Percentiles rank a stretch among this genome's conserved stretches.
phyloP scores from a whole-genome alignment of 2,113 vertebrate genomes.

The Collichthys lucidus region DNA sequence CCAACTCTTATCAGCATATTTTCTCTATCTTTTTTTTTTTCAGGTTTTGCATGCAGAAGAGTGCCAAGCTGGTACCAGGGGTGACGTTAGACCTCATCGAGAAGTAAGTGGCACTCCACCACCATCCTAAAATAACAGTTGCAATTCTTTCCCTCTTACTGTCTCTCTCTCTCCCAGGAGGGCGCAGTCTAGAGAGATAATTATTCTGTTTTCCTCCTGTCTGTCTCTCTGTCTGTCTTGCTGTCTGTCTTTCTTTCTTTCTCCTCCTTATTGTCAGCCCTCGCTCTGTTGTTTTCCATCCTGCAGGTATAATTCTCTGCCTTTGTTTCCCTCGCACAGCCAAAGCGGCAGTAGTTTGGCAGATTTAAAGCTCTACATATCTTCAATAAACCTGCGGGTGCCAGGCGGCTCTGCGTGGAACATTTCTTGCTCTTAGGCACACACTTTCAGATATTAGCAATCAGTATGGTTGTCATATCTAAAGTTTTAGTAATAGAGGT shows the following conservation, averaged over 20 bases:
- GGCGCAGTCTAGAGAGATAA: slow-evolving; percentile 26
- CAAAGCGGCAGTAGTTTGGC: slow-evolving; percentile 60
- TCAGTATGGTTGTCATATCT: slow-evolving; percentile 52
- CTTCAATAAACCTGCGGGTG: slow-evolving; percentile 61
- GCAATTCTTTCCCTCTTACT: background rate
- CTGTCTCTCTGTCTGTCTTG: slow-evolving; percentile 22
- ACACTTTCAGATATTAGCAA: slow-evolving; percentile 51
- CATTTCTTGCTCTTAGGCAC: slow-evolving; percentile 66
- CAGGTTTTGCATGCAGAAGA: slow-evolving; percentile 99
- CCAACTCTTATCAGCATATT: slow-evolving; percentile 18
- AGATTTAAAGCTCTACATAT: slow-evolving; percentile 72
- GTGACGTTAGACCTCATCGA: slow-evolving; percentile 99
- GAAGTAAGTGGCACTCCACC: slow-evolving; percentile 88
- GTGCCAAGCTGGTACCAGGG: slow-evolving; percentile 96
- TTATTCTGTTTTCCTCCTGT: slow-evolving; percentile 38
- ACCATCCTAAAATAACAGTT: slow-evolving; percentile 12
- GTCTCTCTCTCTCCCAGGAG: slow-evolving; percentile 7
- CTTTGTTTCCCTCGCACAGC: slow-evolving; percentile 55
- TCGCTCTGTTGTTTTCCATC: slow-evolving; percentile 58
- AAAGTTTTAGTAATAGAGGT: slow-evolving; percentile 38
- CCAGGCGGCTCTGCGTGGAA: slow-evolving; percentile 28
- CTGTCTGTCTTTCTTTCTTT: slow-evolving; percentile 5
- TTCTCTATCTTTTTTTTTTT: background rate
- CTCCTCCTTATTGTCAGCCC: slow-evolving; percentile 17
- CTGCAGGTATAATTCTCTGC: slow-evolving; percentile 58